Conservation (phyloP, 2,797 vertebrate genomes). For the Huso huso region DNA sequence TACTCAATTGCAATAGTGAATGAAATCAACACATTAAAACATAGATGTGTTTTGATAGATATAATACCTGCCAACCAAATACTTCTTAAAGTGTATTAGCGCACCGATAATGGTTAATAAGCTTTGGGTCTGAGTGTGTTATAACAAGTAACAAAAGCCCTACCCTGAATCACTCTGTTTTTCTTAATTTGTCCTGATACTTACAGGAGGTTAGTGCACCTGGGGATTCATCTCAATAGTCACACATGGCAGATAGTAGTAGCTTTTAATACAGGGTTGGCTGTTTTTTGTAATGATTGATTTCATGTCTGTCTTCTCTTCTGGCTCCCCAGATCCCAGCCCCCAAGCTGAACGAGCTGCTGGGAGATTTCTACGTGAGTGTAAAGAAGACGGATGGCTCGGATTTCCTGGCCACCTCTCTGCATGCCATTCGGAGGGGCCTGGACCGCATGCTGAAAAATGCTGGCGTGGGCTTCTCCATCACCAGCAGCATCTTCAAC, state of each 20-base stretch:
- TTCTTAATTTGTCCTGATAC: no score
- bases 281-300: background rate
- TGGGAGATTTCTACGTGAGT: slow-evolving; percentile 42
- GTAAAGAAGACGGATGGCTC: slow-evolving; percentile 45
- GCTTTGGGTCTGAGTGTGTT: no score
- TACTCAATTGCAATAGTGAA: no score
- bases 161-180: no score
- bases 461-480: slow-evolving; percentile 37
- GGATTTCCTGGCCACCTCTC: slow-evolving; percentile 40
- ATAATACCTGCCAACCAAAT: no score
- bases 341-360: slow-evolving; percentile 38
- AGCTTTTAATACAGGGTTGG: background rate
- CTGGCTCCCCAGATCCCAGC: slow-evolving; percentile 44
- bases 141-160: no score
- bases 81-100: no score
- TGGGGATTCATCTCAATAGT: no score
- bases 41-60: no score
- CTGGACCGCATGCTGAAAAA: slow-evolving; percentile 45
- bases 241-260: background rate
- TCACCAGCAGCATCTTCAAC: slow-evolving; percentile 43
- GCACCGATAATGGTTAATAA: no score
- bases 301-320: slow-evolving; percentile 17
- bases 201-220: no score
- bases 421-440: slow-evolving; percentile 31
- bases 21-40: no score